These are phyloP conservation scores for Tetragnatha versicolor DNA, from an alignment of 1,140 invertebrate species.

Conservation along the genomic window DNA sequence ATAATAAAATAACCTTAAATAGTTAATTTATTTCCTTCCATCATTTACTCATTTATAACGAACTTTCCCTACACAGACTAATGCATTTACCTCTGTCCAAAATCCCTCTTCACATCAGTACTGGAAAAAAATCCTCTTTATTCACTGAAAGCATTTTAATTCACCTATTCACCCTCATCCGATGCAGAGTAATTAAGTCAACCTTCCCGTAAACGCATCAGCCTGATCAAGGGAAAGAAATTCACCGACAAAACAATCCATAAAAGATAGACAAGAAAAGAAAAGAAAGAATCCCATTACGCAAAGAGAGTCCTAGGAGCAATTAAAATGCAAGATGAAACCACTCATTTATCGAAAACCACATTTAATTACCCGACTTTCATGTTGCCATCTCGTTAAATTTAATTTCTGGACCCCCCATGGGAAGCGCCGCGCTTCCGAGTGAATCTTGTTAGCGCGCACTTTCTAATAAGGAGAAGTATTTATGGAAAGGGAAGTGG, in stretches of 20 bases:
- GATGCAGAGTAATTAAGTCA: conserved; percentile 12
- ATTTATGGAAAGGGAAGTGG: conserved; percentile 50
- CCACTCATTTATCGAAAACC: conserved; percentile 48
- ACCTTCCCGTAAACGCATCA: background rate
- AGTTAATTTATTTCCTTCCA: no score
- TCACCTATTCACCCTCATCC: no score
- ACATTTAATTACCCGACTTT: conserved; percentile 51
- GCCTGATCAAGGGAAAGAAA: conserved; percentile 9
- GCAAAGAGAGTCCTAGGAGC: conserved; percentile 16
- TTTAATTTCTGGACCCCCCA: conserved; percentile 38
- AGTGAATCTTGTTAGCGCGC: conserved; percentile 43
- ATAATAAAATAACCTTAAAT: no score
- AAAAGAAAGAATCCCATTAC: background rate
- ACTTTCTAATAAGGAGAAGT: conserved; percentile 28
- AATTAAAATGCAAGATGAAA: conserved; percentile 51
- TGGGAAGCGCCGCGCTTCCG: conserved; percentile 10
- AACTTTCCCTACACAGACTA: no score
- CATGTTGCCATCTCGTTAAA: conserved; percentile 48
- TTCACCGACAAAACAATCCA: conserved; percentile 1
- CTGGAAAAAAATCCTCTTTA: no score
- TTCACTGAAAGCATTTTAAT: no score
- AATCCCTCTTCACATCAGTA: no score
- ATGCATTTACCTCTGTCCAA: no score
- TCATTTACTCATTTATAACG: no score
- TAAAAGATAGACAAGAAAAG: background rate